Conservation (phyloP, 2,888 invertebrate species). For the Crematogaster levior region DNA sequence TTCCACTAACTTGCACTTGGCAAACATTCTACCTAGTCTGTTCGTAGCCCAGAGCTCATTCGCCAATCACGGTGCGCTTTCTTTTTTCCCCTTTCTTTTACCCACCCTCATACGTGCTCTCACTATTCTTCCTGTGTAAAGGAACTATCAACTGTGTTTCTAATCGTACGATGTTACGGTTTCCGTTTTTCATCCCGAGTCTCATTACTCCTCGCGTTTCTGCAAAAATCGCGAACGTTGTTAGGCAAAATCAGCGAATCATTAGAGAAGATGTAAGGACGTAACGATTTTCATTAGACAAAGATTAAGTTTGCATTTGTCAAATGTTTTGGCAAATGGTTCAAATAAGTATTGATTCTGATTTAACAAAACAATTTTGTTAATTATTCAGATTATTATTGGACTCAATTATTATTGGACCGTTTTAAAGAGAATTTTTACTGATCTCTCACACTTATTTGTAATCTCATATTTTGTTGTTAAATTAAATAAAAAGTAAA, state of each 20-base stretch:
- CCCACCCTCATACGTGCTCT: neutral
- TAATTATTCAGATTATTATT: neutral
- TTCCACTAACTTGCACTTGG: conserved; percentile 53
- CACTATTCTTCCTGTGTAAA: conserved; percentile 33
- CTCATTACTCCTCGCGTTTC: neutral
- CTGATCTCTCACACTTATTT: neutral
- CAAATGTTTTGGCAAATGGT: neutral
- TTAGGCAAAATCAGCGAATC: conserved; percentile 53
- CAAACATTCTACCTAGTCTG: conserved; percentile 55
- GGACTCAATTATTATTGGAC: neutral
- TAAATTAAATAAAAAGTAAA: neutral
- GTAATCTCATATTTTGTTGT: neutral
- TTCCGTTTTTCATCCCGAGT: conserved; percentile 1
- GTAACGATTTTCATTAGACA: neutral
- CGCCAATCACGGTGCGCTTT: conserved; percentile 64
- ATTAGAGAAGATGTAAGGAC: neutral
- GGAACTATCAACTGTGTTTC: conserved; percentile 14
- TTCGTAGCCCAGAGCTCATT: conserved; percentile 63
- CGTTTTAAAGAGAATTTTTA: neutral
- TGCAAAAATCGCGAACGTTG: conserved; percentile 9
- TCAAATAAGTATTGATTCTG: neutral
- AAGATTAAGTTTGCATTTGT: neutral
- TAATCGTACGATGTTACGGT: conserved; percentile 28
- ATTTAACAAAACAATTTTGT: neutral
- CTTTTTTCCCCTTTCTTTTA: conserved; percentile 38